These are phyloP conservation scores for Operophtera brumata DNA, from an alignment of 2,888 invertebrate genomes.

Conservation along the genomic window DNA sequence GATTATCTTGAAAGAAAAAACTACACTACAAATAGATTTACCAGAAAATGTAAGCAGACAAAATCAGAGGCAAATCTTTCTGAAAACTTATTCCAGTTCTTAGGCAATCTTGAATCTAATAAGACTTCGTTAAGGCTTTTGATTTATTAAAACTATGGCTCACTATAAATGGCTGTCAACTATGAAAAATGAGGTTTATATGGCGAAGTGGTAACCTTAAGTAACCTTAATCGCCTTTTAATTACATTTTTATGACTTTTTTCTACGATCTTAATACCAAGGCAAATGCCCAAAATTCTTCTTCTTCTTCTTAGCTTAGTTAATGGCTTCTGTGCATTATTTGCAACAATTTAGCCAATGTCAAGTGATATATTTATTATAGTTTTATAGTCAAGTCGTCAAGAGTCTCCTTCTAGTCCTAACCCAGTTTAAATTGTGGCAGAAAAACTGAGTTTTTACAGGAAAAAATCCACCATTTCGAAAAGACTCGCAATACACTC, in stretches of 20 bases:
- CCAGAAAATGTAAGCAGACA: background rate
- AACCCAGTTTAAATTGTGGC: no score
- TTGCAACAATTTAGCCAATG: no score
- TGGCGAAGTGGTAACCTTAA: conserved; percentile 13
- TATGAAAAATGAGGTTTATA: conserved; percentile 18
- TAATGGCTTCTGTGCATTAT: no score
- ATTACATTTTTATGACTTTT: conserved; percentile 25
- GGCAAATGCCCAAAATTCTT: conserved; percentile 4
- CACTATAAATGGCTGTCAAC: conserved; percentile 9
- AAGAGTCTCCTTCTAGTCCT: no score
- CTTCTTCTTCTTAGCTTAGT: no score
- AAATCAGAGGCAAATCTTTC: no score
- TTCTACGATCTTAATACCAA: conserved; percentile 9
- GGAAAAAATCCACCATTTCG: no score
- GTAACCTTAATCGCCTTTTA: conserved; percentile 25
- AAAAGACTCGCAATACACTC: no score
- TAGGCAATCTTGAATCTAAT: background rate
- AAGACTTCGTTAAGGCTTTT: background rate
- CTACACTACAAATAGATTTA: background rate
- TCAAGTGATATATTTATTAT: no score
- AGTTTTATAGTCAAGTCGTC: no score
- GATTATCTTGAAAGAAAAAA: conserved; percentile 4
- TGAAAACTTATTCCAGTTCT: background rate
- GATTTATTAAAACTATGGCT: conserved; percentile 7
- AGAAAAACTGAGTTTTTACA: no score